Evolutionary conservation across 2,888 invertebrate genomes (phyloP).

Genomic region (Acholoe squamosa): DNA sequence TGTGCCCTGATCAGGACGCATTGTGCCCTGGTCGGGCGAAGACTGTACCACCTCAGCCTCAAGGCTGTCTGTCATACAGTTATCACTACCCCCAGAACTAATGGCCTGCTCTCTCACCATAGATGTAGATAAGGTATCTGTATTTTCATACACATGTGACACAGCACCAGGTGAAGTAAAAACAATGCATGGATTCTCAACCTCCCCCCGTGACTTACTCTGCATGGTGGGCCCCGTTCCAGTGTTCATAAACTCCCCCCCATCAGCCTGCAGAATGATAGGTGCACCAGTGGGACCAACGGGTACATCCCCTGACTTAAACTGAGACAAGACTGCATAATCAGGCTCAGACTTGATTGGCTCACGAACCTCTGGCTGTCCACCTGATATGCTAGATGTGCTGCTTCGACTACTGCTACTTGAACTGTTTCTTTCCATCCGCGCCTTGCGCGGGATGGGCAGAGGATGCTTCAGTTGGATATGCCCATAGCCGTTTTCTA

Average conservation of each 20-base stretch:
- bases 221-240: not conserved
- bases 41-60: not conserved
- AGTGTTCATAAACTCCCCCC: conserved; percentile 40
- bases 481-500: conserved; percentile 47
- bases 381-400: conserved; percentile 51
- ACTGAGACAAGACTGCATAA: conserved; percentile 44
- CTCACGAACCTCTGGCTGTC: conserved; percentile 3
- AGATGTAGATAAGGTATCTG: not conserved
- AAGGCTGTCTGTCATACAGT: not conserved
- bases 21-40: not conserved
- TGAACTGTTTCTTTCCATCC: conserved; percentile 57
- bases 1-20: not conserved
- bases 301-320: conserved; percentile 43
- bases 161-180: conserved; percentile 28
- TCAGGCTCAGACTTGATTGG: conserved; percentile 55
- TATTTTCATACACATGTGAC: conserved; percentile 10
- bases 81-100: not conserved
- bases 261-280: conserved; percentile 39
- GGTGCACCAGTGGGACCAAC: conserved; percentile 12
- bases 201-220: not conserved
- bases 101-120: not conserved
- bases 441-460: conserved; percentile 53
- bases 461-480: conserved; percentile 42
- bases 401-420: conserved; percentile 58
- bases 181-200: conserved; percentile 33